Evolutionary conservation across 2,888 invertebrate species (phyloP), one percentile per base, ranked within the genome.

Genomic region (Nineta flava): DNA sequence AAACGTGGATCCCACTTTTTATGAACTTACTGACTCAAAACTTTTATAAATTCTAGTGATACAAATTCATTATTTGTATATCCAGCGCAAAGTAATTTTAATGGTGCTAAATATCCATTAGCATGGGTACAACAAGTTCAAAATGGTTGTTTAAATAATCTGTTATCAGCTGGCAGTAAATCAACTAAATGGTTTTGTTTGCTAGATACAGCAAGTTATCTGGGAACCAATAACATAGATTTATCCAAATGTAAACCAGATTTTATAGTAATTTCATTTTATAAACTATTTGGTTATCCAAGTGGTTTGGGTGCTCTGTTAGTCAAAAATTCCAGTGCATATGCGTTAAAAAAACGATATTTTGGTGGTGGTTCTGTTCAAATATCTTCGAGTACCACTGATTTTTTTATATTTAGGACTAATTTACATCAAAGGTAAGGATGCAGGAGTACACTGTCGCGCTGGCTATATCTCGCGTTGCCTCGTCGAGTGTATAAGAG

Each of bases 281-380:
- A 97, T 69, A 97, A 96, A 73, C 86, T 97, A 60, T 96, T 97
- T 71, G 87, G 87, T 16, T 95, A 86, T 65, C 97, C 97, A 1
- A 95, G 95, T 47, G 97, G 97, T 3, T 69, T 96, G 15, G 97
- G 96, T 31, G 94, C 91, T 10, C 65, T 95, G 16, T 62, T 96
- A 50, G 83, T 95, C 0, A 79, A 72, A 60, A 86, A 84, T 61
- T 62, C 66, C 16, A 80, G 78, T 61, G 67, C 69, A 35, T 52
- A 69, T 59, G 66, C 78, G 9, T 67, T 92, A 53, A 73, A 76
- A 46, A 83, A 85, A 61, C 69, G 65, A 49, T 95, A 90, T 65
- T 95, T 88, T 71, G 95, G 95, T 16, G 97, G 96, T 38, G 97
- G 97, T 9, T 93, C 94, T 2, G 88, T 97, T 9, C 78, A 87